These are phyloP conservation scores for Mya arenaria DNA, from an alignment of 1,140 invertebrate genomes.

Conservation along the genomic window DNA sequence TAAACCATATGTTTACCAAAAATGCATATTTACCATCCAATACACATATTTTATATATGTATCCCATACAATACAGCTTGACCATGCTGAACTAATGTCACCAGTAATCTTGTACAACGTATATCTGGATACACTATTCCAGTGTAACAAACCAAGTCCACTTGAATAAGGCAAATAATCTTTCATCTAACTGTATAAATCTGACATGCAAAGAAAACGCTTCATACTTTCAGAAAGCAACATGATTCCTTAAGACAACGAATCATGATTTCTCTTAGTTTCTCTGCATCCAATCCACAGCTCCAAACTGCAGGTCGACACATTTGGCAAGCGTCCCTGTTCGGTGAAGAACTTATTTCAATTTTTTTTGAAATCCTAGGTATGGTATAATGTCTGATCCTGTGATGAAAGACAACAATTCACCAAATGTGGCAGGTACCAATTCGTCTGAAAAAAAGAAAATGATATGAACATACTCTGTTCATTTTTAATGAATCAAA, in stretches of 20 bases:
- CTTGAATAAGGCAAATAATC: slow-evolving; percentile 4
- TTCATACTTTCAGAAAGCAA: slow-evolving; percentile 7
- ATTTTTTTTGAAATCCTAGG: slow-evolving; percentile 1
- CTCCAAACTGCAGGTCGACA: slow-evolving; percentile 11
- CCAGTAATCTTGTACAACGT: slow-evolving; percentile 4
- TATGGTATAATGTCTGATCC: slow-evolving; percentile 16
- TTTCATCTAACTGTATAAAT: slow-evolving; percentile 12
- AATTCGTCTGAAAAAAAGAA: slow-evolving; percentile 18
- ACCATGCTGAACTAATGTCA: slow-evolving; percentile 4
- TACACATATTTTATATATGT: too few species aligned
- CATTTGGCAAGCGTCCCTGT: slow-evolving; percentile 3
- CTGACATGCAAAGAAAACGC: slow-evolving; percentile 15
- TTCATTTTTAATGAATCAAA: slow-evolving; percentile 23
- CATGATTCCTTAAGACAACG: background rate
- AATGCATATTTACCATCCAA: too few species aligned
- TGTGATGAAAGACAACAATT: slow-evolving; percentile 4
- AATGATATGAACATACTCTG: slow-evolving; percentile 25
- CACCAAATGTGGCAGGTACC: slow-evolving; percentile 10
- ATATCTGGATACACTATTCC: background rate
- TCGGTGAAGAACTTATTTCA: background rate
- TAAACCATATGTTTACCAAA: too few species aligned
- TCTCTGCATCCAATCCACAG: background rate
- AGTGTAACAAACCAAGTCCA: background rate
- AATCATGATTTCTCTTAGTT: slow-evolving; percentile 7
- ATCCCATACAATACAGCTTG: slow-evolving; percentile 7